Evolutionary conservation across 1,140 invertebrate genomes (phyloP), one percentile per base, ranked within the genome.

Genomic region (Xylocopa sonorina): DNA sequence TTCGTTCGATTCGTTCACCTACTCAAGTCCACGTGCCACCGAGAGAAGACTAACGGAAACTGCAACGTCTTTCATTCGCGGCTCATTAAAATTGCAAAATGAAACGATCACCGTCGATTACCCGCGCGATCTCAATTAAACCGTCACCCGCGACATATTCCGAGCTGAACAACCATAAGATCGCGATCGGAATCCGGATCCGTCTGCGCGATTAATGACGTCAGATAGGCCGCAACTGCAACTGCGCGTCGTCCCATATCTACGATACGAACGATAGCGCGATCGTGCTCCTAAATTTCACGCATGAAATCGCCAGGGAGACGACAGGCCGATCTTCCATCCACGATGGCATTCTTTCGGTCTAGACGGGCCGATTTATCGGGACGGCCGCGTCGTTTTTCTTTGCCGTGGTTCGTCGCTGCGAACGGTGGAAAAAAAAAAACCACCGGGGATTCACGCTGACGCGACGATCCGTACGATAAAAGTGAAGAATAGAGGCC

Each of bases 121-220:
- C 43, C 80, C 48, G 34, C 60, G 78, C 69, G 80, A 72, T 87
- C 63, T 43, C 32, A 38, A 72, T 50, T 82, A 72, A 51, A 62
- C 66, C 63, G 76, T 83, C 80, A 73, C 77, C 62, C 51, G 69
- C 50, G 51, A 60, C 34, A 62, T 67, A 50, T 53, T 21, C 41
- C 29, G 41, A 55, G 3, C 74, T 12, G 72, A 10, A 84, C 80
- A 80, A 63, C 79, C 76, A 83, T 69, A 62, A 72, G 68, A 82
- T 72, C 71, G 53, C 67, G 82, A 80, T 77, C 71, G 87, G 87
- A 89, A 89, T 89, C 88, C 88, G 88, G 88, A 89, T 89, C 81
- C 41, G n/a, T 67, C 12, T 38, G 34, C 43, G 43, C 29, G 21
- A 51, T 74, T 69, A 63, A 75, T 81, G 82, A 78, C 83, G 64